Evolutionary conservation across 1,140 invertebrate genomes (phyloP), one percentile per base, ranked within the genome.

Genomic region (Cotesia glomerata): DNA sequence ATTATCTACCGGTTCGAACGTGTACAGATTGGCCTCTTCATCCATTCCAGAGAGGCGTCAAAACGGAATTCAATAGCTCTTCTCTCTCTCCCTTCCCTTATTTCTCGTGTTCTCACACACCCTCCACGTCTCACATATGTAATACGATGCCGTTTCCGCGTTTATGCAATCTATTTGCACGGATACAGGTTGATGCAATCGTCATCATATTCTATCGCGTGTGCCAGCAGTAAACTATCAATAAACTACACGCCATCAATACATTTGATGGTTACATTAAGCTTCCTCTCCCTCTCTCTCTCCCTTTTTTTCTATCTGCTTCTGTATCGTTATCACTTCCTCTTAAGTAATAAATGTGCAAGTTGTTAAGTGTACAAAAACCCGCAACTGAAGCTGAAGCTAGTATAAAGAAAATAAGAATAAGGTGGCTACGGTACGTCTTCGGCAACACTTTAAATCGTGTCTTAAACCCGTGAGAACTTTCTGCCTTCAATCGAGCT

Each of bases 21-120:
- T 71, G 63, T 56, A 51, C 51, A 56, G 52, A 72, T 72, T 72
- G 70, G 51, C 52, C 63, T 65, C 64, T 65, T 54, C 63, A 65
- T 72, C 63, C 63, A 66, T 72, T 58, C 62, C 54, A 72, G 62
- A 35, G 36, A 66, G 70, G 70, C 70, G 70, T 66, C 63, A 67
- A 72, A 72, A 72, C 18, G 56, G 35, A 72, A 59, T 67, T 18
- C 56, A 72, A 54, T 62, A 54, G 54, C 54, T 72, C 58, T 72
- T 64, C 59, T 59, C 36, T 45, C 39, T 45, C 39, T 9, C 7
- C 11, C 8, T 45, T 49, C 58, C 59, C 54, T 49, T 18, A 39
- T 36, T 45, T 11, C 39, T 45, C 39, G 11, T 9, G 11, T 45
- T 8, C 39, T 9, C 5, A 58, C 34, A 68, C 35, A 59, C 26